phyloP scores from a whole-genome alignment of 92 coral and sea anemone genomes.

The Muricea muricata region DNA sequence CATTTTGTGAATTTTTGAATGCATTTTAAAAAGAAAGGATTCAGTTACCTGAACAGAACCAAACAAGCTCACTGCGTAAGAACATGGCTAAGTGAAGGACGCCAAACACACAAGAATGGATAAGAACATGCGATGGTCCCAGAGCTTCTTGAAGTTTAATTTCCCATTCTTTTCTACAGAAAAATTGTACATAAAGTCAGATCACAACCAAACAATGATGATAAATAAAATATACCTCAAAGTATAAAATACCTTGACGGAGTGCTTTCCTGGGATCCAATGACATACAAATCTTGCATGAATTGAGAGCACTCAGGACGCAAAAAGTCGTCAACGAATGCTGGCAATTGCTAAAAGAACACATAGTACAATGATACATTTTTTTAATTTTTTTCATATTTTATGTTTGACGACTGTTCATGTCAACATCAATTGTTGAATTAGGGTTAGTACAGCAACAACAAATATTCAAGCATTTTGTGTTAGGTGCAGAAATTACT shows the following conservation, averaged over 20 bases:
- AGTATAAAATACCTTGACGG: constrained; percentile 83
- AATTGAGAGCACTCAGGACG: constrained; percentile 82
- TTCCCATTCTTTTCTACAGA: constrained; percentile 94
- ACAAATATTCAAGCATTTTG: too few relatives aligned
- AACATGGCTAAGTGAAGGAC: constrained; percentile 87
- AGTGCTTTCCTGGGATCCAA: constrained; percentile 93
- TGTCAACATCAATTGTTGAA: too few relatives aligned
- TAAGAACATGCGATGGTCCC: constrained; percentile 92
- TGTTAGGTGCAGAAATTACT: too few relatives aligned
- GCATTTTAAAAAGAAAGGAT: neutral
- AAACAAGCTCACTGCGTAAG: constrained; percentile 89
- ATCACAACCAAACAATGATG: too few relatives aligned
- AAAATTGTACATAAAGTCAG: too few relatives aligned
- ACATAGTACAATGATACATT: too few relatives aligned
- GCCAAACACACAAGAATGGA: constrained; percentile 90
- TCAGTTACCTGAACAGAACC: constrained; percentile 94
- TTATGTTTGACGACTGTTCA: too few relatives aligned
- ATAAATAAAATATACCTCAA: too few relatives aligned
- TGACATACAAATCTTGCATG: constrained; percentile 91
- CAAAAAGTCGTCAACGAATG: constrained; percentile 83
- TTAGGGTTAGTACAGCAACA: too few relatives aligned
- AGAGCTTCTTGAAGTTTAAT: constrained; percentile 90
- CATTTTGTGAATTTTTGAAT: neutral
- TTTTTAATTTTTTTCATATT: too few relatives aligned
- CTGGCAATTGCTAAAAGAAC: constrained; percentile 94